phyloP scores from a whole-genome alignment of 1,140 invertebrate genomes.

The Drosophila sulfurigaster region DNA sequence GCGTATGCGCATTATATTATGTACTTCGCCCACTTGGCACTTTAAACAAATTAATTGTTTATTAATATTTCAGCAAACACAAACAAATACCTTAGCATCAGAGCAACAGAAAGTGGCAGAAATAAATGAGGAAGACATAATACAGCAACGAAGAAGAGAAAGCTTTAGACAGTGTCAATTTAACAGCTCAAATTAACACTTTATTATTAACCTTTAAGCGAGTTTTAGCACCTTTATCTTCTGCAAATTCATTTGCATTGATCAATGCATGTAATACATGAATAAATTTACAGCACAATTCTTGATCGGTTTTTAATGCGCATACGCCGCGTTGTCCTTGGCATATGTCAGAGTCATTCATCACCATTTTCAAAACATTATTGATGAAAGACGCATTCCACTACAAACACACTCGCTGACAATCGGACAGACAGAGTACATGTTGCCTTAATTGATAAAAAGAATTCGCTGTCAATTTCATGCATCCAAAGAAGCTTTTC shows the following conservation, averaged over 20 bases:
- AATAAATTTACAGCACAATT: not conserved
- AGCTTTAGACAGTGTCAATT: constrained; percentile 10
- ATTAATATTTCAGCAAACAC: constrained; percentile 53
- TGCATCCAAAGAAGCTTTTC: constrained; percentile 32
- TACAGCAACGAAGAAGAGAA: not conserved
- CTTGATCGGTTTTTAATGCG: constrained; percentile 12
- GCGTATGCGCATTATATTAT: constrained; percentile 61
- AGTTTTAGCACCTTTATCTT: constrained; percentile 61
- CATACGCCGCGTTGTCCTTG: constrained; percentile 12
- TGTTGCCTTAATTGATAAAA: constrained; percentile 64
- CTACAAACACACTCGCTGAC: constrained; percentile 24
- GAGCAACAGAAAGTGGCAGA: constrained; percentile 16
- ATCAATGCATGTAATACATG: constrained; percentile 2
- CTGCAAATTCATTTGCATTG: constrained; percentile 31
- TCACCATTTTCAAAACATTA: constrained; percentile 55
- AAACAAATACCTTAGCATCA: constrained; percentile 31
- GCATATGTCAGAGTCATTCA: constrained; percentile 40
- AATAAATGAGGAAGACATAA: constrained; percentile 29
- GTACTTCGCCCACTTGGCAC: constrained; percentile 53
- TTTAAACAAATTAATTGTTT: constrained; percentile 54
- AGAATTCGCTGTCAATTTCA: constrained; percentile 64
- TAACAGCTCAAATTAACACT: constrained; percentile 49
- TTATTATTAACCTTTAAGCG: constrained; percentile 34
- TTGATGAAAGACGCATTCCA: constrained; percentile 62
- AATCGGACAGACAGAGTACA: constrained; percentile 39